phyloP scores from a whole-genome alignment of 1,140 invertebrate species.

The Helicoverpa zea region DNA sequence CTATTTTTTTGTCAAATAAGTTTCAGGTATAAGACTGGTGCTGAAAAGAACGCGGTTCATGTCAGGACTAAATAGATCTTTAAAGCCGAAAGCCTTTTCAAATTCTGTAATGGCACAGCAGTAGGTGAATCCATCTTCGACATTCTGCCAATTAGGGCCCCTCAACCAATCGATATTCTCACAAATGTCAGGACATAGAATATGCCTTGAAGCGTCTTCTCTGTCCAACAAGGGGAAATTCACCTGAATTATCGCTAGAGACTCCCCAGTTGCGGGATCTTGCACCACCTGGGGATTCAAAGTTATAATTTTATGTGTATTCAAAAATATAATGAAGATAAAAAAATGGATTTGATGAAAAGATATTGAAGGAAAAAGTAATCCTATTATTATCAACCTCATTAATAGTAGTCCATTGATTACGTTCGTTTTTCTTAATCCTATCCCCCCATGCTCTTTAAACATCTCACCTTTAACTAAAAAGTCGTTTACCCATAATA shows the following conservation, averaged over 20 bases:
- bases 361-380: too few species aligned
- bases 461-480: too few species aligned
- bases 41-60: neutral
- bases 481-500: too few species aligned
- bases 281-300: constrained; percentile 67
- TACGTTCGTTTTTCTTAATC: too few species aligned
- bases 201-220: constrained; percentile 55
- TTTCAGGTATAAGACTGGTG: neutral
- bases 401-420: neutral
- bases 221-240: constrained; percentile 70
- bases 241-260: constrained; percentile 73
- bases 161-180: constrained; percentile 64
- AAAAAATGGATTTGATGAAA: too few species aligned
- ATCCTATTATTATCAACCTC: neutral
- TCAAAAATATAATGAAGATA: too few species aligned
- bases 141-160: constrained; percentile 57
- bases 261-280: constrained; percentile 57
- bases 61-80: neutral
- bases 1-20: neutral
- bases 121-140: constrained; percentile 70
- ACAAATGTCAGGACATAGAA: constrained; percentile 72
- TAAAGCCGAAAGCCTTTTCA: constrained; percentile 61
- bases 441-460: too few species aligned
- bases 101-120: constrained; percentile 73
- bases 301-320: neutral